Percentiles rank a stretch among this genome's conserved stretches.
Evolutionary conservation across 2,113 vertebrate species (phyloP).

Genomic region (Alethe diademata): DNA sequence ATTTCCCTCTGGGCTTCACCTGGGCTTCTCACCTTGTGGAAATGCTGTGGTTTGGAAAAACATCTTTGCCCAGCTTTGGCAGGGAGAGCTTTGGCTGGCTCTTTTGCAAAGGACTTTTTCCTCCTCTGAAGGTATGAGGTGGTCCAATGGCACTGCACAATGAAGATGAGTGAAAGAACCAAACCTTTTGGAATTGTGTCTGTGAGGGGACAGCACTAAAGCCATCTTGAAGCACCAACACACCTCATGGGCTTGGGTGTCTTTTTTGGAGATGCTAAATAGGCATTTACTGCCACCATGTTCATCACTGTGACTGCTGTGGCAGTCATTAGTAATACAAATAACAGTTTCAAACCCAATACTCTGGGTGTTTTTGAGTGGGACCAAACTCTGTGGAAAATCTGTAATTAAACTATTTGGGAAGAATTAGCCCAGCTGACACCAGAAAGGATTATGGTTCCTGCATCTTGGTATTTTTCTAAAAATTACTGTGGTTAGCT

Average conservation of each 20-base stretch:
- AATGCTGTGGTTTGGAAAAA: neutral
- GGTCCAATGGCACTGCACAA: neutral
- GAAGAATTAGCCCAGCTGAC: neutral
- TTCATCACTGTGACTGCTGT: neutral
- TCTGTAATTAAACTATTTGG: neutral
- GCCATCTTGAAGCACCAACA: neutral
- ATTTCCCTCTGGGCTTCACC: neutral
- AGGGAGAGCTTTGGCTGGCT: neutral
- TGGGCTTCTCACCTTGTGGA: neutral
- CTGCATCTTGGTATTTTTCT: neutral
- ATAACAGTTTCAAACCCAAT: neutral
- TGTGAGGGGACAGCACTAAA: neutral
- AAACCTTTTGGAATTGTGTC: neutral
- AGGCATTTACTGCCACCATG: neutral
- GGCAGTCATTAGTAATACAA: neutral
- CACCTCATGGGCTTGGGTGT: neutral
- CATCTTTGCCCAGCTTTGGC: neutral
- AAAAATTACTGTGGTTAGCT: neutral
- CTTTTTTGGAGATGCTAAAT: neutral
- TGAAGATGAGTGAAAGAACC: neutral
- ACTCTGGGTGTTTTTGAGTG: neutral
- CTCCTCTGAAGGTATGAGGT: neutral
- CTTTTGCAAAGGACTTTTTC: neutral
- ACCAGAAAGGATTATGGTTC: neutral
- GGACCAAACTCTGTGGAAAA: neutral